Base-by-base conservation (phyloP, 2,888 invertebrate genomes). In the Doris montereyensis region DNA sequence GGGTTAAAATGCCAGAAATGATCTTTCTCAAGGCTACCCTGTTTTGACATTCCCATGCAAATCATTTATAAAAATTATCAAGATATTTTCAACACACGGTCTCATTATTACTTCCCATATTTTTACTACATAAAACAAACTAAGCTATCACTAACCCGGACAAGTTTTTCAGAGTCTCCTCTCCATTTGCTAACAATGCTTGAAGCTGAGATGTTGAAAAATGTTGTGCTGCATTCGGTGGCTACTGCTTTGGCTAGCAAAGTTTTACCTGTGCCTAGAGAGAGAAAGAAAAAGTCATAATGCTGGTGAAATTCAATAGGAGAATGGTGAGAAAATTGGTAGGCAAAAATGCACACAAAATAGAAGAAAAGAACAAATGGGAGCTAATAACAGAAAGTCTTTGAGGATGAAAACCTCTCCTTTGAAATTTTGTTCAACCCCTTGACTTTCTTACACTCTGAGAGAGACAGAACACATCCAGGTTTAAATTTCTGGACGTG, bases 151-250 rank as follows among this genome's bases (percentile, higher is more conserved):
- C 91, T 89, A 88, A 95, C 95, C 92, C 96, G 94, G 65, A 98
- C 93, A 85, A 97, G 94, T 92, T 97, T 97, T 92, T 98, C 98
- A 0, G 97, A 97, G 86, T 98, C 98, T 0, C 98, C 98, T 35
- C 97, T 93, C 97, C 97, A 98, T 92, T 98, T 98, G 87, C 96
- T 97, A n/a, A 97, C 94, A 65, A 98, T 94, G 1, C 95, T 95
- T 87, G 97, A 96, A 81, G 96, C 95, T 1, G 96, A 95, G 17
- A 98, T 94, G 89, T 97, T 97, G 91, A 98, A 97, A 92, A 98
- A 97, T 0, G 96, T 96, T 2, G 92, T 94, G 87, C 89, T 92
- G 83, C 95, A 95, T 91, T 97, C 96, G 0, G 95, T 94, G 2
- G 97, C 97, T 0, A 96, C 94, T 0, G 97, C 96, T 91, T 95